A percentile compares a stretch with the other conserved stretches of the same genome.
phyloP scores from a whole-genome alignment of 2,888 invertebrate genomes.

The Netelia fuscicornis region DNA sequence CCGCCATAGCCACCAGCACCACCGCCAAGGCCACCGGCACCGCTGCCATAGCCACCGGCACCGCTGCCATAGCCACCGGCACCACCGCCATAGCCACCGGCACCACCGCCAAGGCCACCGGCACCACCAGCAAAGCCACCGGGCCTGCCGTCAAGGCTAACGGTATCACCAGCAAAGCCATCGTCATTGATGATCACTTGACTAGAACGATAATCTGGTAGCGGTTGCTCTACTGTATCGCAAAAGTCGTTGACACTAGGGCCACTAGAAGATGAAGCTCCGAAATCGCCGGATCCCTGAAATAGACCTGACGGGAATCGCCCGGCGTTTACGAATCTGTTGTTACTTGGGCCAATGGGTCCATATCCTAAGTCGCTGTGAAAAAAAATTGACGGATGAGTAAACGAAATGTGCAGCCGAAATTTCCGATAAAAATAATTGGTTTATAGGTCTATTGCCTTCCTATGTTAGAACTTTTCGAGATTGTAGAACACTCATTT shows the following conservation, averaged over 20 bases:
- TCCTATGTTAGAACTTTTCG: no score
- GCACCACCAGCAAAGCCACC: no score
- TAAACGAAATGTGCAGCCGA: not conserved
- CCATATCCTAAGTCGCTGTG: slow-evolving; percentile 72
- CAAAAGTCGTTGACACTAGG: slow-evolving; percentile 56
- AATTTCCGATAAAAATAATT: not conserved
- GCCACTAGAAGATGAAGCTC: not conserved
- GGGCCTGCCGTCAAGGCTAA: not conserved
- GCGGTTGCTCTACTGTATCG: slow-evolving; percentile 73
- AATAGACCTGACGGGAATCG: not conserved
- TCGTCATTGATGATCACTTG: slow-evolving; percentile 65
- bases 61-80: no score
- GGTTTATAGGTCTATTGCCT: not conserved
- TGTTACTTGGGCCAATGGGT: slow-evolving; percentile 64
- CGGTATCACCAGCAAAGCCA: slow-evolving; percentile 16
- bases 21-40: no score
- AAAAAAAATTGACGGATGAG: not conserved
- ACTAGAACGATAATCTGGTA: slow-evolving; percentile 73
- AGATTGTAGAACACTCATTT: no score
- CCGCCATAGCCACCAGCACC: no score
- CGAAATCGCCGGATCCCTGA: not conserved
- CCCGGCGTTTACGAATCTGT: slow-evolving; percentile 48
- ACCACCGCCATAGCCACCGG: no score
- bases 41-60: no score
- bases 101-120: no score